Percentiles rank a stretch among this genome's conserved stretches.
These are phyloP conservation scores for Candidula unifasciata DNA, from an alignment of 2,888 invertebrate species.

Conservation along the genomic window DNA sequence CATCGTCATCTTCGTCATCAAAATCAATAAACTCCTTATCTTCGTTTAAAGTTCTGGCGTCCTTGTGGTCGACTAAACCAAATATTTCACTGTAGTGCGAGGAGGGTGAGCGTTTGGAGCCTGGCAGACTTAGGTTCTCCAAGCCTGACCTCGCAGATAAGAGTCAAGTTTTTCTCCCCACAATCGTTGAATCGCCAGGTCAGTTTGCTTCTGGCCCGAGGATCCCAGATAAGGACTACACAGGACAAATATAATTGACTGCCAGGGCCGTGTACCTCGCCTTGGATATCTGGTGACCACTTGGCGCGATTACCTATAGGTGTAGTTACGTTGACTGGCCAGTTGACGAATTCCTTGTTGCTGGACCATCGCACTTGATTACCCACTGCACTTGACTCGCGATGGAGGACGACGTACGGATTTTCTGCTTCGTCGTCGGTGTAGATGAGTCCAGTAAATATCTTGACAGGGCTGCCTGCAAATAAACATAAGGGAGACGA, in stretches of 20 bases:
- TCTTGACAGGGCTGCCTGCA: not conserved
- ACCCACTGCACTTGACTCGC: not conserved
- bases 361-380: conserved; percentile 10
- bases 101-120: not conserved
- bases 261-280: not conserved
- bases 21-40: not conserved
- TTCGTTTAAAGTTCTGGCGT: not conserved
- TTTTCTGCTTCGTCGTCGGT: conserved; percentile 4
- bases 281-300: conserved; percentile 7
- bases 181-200: conserved; percentile 18
- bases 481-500: not conserved
- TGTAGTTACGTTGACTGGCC: too few relatives aligned
- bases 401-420: not conserved
- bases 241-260: not conserved
- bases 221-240: conserved; percentile 15
- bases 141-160: conserved; percentile 31
- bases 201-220: not conserved
- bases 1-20: not conserved
- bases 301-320: not conserved
- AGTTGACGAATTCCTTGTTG: not conserved
- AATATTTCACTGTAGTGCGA: not conserved
- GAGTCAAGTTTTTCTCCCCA: not conserved
- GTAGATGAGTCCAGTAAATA: conserved; percentile 29
- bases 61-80: not conserved
- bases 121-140: not conserved